Conservation (phyloP, 2,797 vertebrate genomes). For the Alcedo quadribrachys region DNA sequence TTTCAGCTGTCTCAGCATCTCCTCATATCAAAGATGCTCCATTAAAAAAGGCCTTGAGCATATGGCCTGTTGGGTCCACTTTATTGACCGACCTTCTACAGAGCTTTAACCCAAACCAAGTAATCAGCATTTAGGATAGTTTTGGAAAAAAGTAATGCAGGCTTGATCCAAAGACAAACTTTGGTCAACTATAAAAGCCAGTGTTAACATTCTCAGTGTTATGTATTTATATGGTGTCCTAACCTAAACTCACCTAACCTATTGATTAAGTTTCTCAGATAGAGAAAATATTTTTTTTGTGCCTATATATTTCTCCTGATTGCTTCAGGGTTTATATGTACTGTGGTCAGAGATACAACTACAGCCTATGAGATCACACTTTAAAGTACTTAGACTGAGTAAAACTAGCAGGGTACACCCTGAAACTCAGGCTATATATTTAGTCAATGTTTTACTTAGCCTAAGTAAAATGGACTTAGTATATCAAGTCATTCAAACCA, state of each 20-base stretch:
- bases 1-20: conserved; percentile 9
- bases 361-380: background rate
- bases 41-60: background rate
- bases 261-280: background rate
- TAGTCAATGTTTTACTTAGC: background rate
- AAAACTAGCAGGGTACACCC: background rate
- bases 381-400: background rate
- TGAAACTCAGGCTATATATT: background rate
- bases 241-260: background rate
- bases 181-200: background rate
- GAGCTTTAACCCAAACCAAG: background rate
- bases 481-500: background rate
- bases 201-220: background rate
- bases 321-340: background rate
- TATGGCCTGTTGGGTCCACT: background rate
- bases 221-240: background rate
- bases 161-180: background rate
- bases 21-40: background rate
- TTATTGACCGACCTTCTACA: background rate
- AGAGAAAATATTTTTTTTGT: background rate
- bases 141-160: background rate
- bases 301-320: background rate
- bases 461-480: background rate
- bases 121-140: background rate
- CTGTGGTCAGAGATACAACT: background rate